Evolutionary conservation across 2,113 vertebrate species (phyloP), one percentile per base, ranked within the genome.

Genomic region (Sakesphorus luctuosus): DNA sequence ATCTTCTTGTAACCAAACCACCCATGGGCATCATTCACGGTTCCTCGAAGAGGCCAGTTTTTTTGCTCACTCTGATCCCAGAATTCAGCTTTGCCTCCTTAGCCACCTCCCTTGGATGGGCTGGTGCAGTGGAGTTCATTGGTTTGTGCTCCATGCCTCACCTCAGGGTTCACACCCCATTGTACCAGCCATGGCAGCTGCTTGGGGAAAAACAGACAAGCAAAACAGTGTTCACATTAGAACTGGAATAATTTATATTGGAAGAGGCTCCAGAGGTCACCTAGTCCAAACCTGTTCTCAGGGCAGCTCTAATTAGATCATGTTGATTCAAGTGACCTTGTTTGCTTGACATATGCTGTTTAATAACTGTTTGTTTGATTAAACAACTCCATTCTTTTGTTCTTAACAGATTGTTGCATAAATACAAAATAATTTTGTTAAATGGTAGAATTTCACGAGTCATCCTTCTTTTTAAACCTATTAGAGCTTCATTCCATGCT

Each of bases 121-220:
- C 2, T 83, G 56, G 29, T 76, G 49, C 36, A 24, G 24, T 55
- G 66, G 46, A 62, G 23, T 31, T 73, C n/a, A 8, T 17, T 46
- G 69, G 6, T 79, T 89, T 53, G 43, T 78, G 43, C 44, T 79
- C 52, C 33, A 24, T 78, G 65, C 31, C 81, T 75, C 46, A n/a
- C 31, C 31, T 84, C 69, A 29, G 40, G 0, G 1, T 29, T 78
- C 73, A 78, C 40, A 62, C 46, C 74, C 40, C 21, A 2, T 7
- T 38, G 53, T 8, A 55, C 8, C 43, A 50, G n/a, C 47, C 0
- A 0, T 58, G 33, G 58, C n/a, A 62, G n/a, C 66, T 87, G 36
- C 56, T 0, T 29, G 56, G 52, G n/a, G 61, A 40, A 61, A 63
- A 77, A 53, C 1, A 1, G 71, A 12, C 17, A 49, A 59, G 21